Conservation (phyloP, 2,797 vertebrate genomes). For the Oceanodroma leucorhoa region DNA sequence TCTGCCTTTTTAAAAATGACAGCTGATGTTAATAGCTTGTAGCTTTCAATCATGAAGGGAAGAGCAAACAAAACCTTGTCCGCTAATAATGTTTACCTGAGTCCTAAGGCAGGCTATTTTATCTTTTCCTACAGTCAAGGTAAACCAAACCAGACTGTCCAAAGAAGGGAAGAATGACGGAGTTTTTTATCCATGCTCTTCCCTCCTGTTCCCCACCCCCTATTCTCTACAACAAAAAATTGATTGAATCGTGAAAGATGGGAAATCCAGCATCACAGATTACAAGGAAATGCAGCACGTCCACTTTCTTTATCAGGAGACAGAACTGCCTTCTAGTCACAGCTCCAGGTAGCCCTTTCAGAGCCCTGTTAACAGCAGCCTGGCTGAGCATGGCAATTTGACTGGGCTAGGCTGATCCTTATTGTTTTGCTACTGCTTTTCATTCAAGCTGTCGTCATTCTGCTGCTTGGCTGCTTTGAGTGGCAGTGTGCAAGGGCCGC, state of each 20-base stretch:
- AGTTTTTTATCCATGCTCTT: background rate
- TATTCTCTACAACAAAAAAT: slow-evolving; percentile 24
- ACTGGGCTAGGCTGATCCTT: background rate
- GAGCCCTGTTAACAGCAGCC: background rate
- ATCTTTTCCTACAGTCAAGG: background rate
- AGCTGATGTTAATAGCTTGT: background rate
- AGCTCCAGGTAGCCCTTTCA: slow-evolving; percentile 1
- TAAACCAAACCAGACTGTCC: background rate
- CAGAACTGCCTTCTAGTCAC: background rate
- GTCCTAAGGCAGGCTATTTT: background rate
- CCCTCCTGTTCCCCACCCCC: background rate
- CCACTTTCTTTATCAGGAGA: background rate
- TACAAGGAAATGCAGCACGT: background rate
- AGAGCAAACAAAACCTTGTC: slow-evolving; percentile 1
- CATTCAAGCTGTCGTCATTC: background rate
- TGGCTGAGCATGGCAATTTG: background rate
- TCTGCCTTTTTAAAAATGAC: background rate
- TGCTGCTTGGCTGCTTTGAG: background rate
- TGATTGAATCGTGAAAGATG: background rate
- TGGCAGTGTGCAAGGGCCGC: rapidly evolving
- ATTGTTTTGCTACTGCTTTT: background rate
- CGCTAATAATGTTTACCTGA: background rate
- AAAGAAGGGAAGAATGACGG: slow-evolving; percentile 17
- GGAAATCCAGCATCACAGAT: background rate
- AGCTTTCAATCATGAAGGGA: background rate